A percentile compares a stretch with the other conserved stretches of the same genome.
Evolutionary conservation across 2,113 vertebrate species (phyloP).

Genomic region (Hippoglossus stenolepis): DNA sequence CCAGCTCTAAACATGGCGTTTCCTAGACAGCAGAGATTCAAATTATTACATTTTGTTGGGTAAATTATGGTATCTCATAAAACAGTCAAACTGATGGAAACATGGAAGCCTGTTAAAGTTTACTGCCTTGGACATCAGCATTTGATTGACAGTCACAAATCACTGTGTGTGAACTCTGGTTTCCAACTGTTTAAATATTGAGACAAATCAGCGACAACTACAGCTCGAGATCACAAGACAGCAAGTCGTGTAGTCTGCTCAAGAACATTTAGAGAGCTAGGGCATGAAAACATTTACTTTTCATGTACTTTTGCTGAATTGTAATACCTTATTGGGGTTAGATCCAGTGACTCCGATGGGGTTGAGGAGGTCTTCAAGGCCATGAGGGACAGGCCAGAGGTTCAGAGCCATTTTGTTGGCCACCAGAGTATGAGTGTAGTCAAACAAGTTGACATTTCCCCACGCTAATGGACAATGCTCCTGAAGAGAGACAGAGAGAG

Average conservation of each 20-base stretch:
- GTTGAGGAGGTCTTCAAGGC: slow-evolving; percentile 96
- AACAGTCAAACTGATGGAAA: neutral
- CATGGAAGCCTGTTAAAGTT: neutral
- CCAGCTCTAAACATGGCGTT: slow-evolving; percentile 97
- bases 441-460: slow-evolving; percentile 98
- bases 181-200: too few species aligned
- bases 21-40: slow-evolving; percentile 81
- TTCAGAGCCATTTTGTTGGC: slow-evolving; percentile 99
- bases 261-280: neutral
- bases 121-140: neutral
- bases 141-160: too few species aligned
- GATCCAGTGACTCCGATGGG: slow-evolving; percentile 97
- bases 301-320: neutral
- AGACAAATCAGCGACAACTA: too few species aligned
- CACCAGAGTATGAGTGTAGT: slow-evolving; percentile 96
- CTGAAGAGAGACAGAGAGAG: slow-evolving; percentile 23
- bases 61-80: neutral
- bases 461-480: slow-evolving; percentile 93
- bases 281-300: too few species aligned
- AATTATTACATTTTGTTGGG: neutral
- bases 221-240: too few species aligned
- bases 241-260: too few species aligned
- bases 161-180: too few species aligned
- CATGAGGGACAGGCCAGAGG: slow-evolving; percentile 98
- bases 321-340: slow-evolving; percentile 94